These are phyloP conservation scores for Sphinx pinastri DNA, from an alignment of 2,888 invertebrate species.

Conservation along the genomic window DNA sequence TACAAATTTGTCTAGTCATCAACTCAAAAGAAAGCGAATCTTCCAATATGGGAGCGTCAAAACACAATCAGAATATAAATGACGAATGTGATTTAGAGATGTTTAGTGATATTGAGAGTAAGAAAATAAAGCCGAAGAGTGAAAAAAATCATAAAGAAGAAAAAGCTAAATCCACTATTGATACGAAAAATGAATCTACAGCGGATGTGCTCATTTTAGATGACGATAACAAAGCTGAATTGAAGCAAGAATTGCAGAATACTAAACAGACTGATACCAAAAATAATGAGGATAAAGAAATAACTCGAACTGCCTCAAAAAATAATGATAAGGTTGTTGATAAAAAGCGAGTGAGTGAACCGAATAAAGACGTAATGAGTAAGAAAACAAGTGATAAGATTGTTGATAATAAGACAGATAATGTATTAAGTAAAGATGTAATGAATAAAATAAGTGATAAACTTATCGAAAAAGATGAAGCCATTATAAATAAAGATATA, in stretches of 20 bases:
- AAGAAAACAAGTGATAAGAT: not conserved
- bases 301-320: not conserved
- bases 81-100: conserved; percentile 62
- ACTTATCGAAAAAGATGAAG: not conserved
- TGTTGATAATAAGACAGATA: not conserved
- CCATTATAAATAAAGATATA: not conserved
- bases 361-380: not conserved
- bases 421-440: not conserved
- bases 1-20: conserved; percentile 67
- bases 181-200: not conserved
- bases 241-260: not conserved
- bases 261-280: not conserved
- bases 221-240: not conserved
- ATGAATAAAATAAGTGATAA: not conserved
- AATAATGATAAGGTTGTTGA: not conserved
- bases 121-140: not conserved
- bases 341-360: not conserved
- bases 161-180: not conserved
- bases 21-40: conserved; percentile 41
- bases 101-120: conserved; percentile 40
- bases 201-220: too few species aligned
- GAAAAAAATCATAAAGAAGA: not conserved
- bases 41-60: conserved; percentile 30
- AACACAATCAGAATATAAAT: conserved; percentile 29
- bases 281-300: not conserved